Evolutionary conservation across 1,140 invertebrate species (phyloP).

Genomic region (Drosophila funebris): DNA sequence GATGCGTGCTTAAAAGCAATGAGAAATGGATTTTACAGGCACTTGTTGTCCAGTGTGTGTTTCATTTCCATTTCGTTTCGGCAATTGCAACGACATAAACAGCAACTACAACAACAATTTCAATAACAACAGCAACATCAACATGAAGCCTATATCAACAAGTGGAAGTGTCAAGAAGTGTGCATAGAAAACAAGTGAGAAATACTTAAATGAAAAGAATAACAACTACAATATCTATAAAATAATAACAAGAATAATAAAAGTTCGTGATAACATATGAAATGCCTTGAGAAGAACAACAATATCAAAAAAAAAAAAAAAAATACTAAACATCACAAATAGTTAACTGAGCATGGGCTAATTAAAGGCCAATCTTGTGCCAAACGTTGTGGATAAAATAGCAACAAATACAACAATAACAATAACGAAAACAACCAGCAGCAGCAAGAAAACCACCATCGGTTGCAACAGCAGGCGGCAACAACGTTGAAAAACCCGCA

Average conservation of each 20-base stretch:
- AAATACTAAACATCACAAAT: constrained; percentile 14
- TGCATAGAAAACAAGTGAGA: constrained; percentile 54
- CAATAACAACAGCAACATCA: constrained; percentile 41
- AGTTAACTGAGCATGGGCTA: constrained; percentile 63
- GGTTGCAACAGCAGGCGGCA: constrained; percentile 29
- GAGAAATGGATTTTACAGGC: constrained; percentile 69
- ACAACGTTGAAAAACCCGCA: constrained; percentile 45
- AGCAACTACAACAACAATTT: constrained; percentile 38
- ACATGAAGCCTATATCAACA: constrained; percentile 45
- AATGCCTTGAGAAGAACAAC: constrained; percentile 32
- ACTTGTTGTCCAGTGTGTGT: constrained; percentile 44
- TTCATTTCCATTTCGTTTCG: constrained; percentile 74
- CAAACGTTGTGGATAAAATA: constrained; percentile 32
- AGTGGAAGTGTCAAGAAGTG: constrained; percentile 60
- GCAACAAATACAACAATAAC: constrained; percentile 30
- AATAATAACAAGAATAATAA: constrained; percentile 30
- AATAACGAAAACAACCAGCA: constrained; percentile 27
- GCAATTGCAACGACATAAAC: constrained; percentile 47
- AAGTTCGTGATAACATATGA: constrained; percentile 65
- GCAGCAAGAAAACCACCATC: constrained; percentile 32
- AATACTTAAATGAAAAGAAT: constrained; percentile 30
- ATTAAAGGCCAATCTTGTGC: constrained; percentile 56
- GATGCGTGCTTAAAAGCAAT: constrained; percentile 69
- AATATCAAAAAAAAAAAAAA: constrained; percentile 29
- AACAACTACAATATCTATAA: constrained; percentile 15